Conservation (phyloP, 2,797 vertebrate species). For the Acanthurus leucopareius region DNA sequence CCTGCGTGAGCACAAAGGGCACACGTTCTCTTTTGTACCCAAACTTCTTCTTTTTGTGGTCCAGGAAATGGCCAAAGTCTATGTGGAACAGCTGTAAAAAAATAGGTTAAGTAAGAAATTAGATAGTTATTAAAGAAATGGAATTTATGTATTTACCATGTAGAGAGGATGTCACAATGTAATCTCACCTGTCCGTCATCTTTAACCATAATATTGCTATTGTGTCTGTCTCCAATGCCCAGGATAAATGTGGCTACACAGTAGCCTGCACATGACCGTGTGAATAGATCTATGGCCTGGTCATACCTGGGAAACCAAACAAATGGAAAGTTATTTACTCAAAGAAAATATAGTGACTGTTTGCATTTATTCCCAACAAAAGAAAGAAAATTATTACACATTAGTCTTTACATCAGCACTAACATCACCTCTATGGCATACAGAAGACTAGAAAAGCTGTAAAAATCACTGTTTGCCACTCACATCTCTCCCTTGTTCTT, state of each 20-base stretch:
- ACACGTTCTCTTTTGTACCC: constrained; percentile 91
- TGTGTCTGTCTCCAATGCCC: constrained; percentile 90
- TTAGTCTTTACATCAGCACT: neutral
- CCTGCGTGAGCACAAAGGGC: constrained; percentile 90
- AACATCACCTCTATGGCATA: neutral
- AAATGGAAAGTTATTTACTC: neutral
- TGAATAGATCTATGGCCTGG: constrained; percentile 90
- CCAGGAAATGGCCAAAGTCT: constrained; percentile 91
- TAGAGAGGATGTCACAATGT: neutral
- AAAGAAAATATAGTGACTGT: neutral
- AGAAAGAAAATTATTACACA: neutral
- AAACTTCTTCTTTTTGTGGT: constrained; percentile 93
- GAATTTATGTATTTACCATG: neutral
- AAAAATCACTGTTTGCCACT: constrained; percentile 55
- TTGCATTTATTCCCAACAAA: neutral
- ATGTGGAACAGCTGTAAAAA: constrained; percentile 89
- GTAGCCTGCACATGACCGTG: constrained; percentile 89
- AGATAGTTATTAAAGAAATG: neutral
- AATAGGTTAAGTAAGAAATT: neutral
- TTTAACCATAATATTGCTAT: constrained; percentile 93
- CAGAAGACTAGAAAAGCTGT: neutral
- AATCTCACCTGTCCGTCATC: constrained; percentile 88
- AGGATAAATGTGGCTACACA: constrained; percentile 91
- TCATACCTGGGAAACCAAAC: constrained; percentile 82
- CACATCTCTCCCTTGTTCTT: constrained; percentile 90